Percentiles rank a stretch among this genome's conserved stretches.
Conservation (phyloP, 1,140 invertebrate species). For the Oscheius sp. region DNA sequence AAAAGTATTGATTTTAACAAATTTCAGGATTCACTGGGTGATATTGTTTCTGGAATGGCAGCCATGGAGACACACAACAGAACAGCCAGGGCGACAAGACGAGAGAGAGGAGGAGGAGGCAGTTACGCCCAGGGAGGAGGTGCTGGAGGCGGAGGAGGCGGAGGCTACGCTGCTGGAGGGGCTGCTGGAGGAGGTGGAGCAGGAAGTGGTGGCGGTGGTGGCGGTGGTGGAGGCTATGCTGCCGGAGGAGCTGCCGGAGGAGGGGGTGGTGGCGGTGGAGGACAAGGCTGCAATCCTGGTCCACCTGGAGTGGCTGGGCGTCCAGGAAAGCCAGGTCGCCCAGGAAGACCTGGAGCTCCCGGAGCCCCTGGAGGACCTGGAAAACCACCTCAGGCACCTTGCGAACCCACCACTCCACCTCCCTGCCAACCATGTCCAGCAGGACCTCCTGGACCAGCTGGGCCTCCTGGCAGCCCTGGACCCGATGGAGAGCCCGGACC, state of each 20-base stretch:
- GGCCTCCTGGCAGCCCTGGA: no score
- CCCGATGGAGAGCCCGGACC: neutral
- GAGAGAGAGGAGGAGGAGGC: neutral
- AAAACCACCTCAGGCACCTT: neutral
- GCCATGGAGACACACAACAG: neutral
- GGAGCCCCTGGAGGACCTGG: conserved; percentile 10
- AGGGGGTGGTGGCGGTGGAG: no score
- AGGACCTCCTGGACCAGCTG: neutral
- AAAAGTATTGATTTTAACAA: neutral
- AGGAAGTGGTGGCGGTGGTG: neutral
- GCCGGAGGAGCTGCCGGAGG: no score
- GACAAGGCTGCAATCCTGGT: conserved; percentile 26
- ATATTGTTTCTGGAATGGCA: neutral
- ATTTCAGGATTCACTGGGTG: neutral
- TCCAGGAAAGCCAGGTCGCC: conserved; percentile 15
- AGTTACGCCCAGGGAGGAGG: neutral
- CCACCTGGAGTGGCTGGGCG: neutral
- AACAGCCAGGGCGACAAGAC: neutral
- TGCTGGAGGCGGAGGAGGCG: neutral
- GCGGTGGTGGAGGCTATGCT: no score
- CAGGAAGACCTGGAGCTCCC: conserved; percentile 17
- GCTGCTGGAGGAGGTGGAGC: neutral
- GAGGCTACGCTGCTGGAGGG: neutral
- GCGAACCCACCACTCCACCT: neutral
- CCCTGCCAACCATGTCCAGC: neutral